These are phyloP conservation scores for Muscina levida DNA, from an alignment of 2,888 invertebrate genomes.

Conservation along the genomic window DNA sequence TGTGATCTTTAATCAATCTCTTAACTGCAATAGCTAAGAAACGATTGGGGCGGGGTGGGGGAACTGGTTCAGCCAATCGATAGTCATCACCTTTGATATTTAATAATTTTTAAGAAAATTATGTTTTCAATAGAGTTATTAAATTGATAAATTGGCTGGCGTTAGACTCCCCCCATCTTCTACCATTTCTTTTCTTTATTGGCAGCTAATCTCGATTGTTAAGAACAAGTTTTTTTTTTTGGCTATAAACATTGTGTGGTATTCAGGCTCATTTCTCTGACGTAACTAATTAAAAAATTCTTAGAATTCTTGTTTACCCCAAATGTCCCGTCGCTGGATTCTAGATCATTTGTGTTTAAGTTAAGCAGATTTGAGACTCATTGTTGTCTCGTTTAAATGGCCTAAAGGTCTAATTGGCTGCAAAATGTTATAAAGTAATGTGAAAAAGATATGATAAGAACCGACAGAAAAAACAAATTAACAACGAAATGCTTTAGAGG, in stretches of 20 bases:
- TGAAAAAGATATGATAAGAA: too few species aligned
- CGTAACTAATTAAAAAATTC: constrained; percentile 28
- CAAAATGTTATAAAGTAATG: too few species aligned
- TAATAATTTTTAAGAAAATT: background rate
- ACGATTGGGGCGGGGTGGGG: too few species aligned
- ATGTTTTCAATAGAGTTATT: constrained; percentile 57
- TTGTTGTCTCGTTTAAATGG: constrained; percentile 1
- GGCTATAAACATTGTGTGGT: background rate
- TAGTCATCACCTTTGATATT: too few species aligned
- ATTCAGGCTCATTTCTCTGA: background rate
- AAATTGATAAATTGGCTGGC: constrained; percentile 54
- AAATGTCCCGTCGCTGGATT: background rate
- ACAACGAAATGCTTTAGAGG: background rate
- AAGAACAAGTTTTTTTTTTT: too few species aligned
- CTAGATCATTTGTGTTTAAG: background rate
- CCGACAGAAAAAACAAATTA: background rate
- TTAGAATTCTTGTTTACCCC: background rate
- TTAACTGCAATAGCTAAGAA: too few species aligned
- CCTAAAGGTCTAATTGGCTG: background rate
- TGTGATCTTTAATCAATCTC: too few species aligned
- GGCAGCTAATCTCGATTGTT: constrained; percentile 5
- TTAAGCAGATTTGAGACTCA: too few species aligned
- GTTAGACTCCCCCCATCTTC: background rate
- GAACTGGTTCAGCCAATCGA: too few species aligned
- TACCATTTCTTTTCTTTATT: background rate